Evolutionary conservation across 2,888 invertebrate species (phyloP).

Genomic region (Xestia sexstrigata): DNA sequence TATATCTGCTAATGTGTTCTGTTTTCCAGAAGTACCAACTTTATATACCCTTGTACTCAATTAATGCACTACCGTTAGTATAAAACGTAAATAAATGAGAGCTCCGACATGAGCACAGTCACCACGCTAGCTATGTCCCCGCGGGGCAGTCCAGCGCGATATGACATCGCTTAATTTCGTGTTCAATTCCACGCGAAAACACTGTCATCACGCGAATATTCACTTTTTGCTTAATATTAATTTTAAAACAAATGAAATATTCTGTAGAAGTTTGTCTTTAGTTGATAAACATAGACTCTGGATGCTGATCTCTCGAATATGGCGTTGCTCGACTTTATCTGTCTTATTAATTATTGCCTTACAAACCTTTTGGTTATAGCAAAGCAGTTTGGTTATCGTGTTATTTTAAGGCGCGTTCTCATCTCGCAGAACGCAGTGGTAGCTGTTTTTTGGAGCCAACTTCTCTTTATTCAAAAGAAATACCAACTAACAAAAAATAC

Average conservation of each 20-base stretch:
- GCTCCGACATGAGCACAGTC: background rate
- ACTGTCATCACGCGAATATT: background rate
- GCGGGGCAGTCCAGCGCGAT: slow-evolving; percentile 18
- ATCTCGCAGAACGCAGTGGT: no score
- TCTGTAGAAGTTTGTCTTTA: background rate
- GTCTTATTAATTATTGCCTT: no score
- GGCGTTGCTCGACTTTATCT: no score
- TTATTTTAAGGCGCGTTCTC: no score
- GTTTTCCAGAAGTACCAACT: background rate
- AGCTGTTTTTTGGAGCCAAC: no score
- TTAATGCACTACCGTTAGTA: background rate
- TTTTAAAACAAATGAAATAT: background rate
- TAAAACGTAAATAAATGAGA: slow-evolving; percentile 15
- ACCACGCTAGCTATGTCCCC: background rate
- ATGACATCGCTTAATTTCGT: slow-evolving; percentile 17
- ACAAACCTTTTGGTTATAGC: no score
- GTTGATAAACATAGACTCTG: no score
- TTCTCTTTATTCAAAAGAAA: no score
- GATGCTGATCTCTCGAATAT: no score
- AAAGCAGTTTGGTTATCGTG: no score
- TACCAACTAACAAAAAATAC: no score
- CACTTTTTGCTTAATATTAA: background rate
- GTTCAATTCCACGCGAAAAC: background rate
- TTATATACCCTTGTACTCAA: no score
- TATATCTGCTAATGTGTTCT: background rate